Base-by-base conservation (phyloP, 2,797 vertebrate genomes). In the Falco columbarius region DNA sequence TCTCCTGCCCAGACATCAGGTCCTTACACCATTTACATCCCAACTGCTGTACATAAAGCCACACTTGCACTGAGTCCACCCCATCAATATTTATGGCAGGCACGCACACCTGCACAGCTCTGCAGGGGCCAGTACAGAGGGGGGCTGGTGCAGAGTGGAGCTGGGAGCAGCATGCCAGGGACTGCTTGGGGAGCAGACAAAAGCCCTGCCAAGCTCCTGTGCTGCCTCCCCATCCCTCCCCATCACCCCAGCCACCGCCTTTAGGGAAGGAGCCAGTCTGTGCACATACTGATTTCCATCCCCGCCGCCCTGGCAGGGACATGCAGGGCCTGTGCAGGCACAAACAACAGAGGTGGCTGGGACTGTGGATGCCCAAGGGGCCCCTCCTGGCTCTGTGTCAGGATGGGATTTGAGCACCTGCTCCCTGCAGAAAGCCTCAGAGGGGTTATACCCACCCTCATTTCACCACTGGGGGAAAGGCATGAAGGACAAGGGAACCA, bases 41-140 rank as follows among this genome's bases (percentile, higher is more conserved):
- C 70, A 32, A 58, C 27, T 2, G 6, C 72, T 0, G 18, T 72
- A 47, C 11, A 46, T 66, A 95, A 94, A 91, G 81, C 89, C 94
- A 95, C 75, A 20, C 36, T 79, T 46, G 75, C 0, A 1, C 81
- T 4, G n/a, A 79, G 89, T 91, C 90, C 95, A 80, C 85, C 84
- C 94, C 90, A 94, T 95, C 94, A 95, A 91, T 97, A 97, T 95
- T 95, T 93, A 97, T 93, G 91, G 85, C 90, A 93, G 80, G 77
- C 94, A 80, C 23, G 14, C 66, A 89, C 71, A 73, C 66, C 92
- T 66, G 52, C 79, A 30, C 86, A 76, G 95, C 93, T 89, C 92
- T 95, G 92, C 83, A 85, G 92, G 91, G 93, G 56, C 66, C 2
- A 12, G 79, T 80, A 17, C 42, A 42, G 42, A 42, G 42, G 15